Conservation (phyloP, 1,140 invertebrate species). For the Ips typographus region DNA sequence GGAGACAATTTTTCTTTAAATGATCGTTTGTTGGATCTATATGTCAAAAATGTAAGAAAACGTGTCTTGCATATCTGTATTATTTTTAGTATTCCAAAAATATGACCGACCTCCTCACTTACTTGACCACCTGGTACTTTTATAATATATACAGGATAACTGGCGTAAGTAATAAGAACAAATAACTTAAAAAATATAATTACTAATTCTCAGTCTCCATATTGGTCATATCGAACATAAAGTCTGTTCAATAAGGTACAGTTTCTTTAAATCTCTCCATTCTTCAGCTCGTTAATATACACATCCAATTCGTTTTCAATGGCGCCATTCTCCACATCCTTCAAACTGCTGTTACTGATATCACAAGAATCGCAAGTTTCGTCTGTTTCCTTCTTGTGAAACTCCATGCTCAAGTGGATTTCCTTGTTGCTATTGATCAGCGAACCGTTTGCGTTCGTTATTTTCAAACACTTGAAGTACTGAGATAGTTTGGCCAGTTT, state of each 20-base stretch:
- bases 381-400: conserved; percentile 14
- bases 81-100: no score
- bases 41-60: no score
- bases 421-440: background rate
- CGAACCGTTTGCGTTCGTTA: background rate
- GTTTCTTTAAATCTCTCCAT: conserved; percentile 33
- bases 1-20: no score
- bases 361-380: conserved; percentile 36
- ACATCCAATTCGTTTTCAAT: conserved; percentile 52
- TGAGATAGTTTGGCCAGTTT: conserved; percentile 25
- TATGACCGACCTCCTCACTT: no score
- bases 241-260: background rate
- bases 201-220: conserved; percentile 27
- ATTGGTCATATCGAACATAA: background rate
- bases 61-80: no score
- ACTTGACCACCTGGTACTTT: no score
- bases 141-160: no score
- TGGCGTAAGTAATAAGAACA: no score
- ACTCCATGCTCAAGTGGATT: conserved; percentile 12
- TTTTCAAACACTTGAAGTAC: conserved; percentile 26
- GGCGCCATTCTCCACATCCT: conserved; percentile 49
- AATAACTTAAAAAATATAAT: no score
- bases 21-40: no score
- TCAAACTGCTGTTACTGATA: conserved; percentile 54
- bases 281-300: conserved; percentile 51